These are phyloP conservation scores for Lithophane semibrunnea DNA, from an alignment of 2,888 invertebrate species.

Conservation along the genomic window DNA sequence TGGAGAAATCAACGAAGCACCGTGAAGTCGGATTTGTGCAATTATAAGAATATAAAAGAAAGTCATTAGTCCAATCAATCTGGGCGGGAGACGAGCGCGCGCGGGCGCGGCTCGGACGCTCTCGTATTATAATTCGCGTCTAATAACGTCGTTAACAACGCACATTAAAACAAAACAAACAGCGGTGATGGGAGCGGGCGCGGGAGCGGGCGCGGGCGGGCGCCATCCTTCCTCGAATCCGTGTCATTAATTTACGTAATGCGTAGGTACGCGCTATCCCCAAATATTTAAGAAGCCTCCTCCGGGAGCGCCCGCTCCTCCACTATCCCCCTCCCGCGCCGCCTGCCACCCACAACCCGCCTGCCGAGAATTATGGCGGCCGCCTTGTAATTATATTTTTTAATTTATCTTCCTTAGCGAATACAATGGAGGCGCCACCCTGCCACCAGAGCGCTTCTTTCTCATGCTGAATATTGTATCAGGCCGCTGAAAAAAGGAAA, in stretches of 20 bases:
- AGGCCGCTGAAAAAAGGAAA: constrained; percentile 91
- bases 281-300: constrained; percentile 91
- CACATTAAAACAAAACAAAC: constrained; percentile 90
- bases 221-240: constrained; percentile 91
- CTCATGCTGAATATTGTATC: constrained; percentile 91
- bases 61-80: constrained; percentile 88
- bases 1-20: constrained; percentile 74
- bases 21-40: constrained; percentile 84
- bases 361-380: constrained; percentile 91
- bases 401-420: constrained; percentile 93
- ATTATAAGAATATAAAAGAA: constrained; percentile 87
- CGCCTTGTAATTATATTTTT: constrained; percentile 93
- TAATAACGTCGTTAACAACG: constrained; percentile 90
- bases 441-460: constrained; percentile 90
- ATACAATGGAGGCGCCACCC: constrained; percentile 91
- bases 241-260: constrained; percentile 91
- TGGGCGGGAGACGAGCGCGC: constrained; percentile 63
- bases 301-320: constrained; percentile 89
- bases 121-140: constrained; percentile 86
- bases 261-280: constrained; percentile 91
- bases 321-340: constrained; percentile 84
- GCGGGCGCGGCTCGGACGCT: constrained; percentile 65
- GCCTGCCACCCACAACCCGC: constrained; percentile 82
- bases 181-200: constrained; percentile 73
- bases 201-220: constrained; percentile 77